Conservation (phyloP, 2,113 vertebrate genomes). For the Steatornis caripensis region DNA sequence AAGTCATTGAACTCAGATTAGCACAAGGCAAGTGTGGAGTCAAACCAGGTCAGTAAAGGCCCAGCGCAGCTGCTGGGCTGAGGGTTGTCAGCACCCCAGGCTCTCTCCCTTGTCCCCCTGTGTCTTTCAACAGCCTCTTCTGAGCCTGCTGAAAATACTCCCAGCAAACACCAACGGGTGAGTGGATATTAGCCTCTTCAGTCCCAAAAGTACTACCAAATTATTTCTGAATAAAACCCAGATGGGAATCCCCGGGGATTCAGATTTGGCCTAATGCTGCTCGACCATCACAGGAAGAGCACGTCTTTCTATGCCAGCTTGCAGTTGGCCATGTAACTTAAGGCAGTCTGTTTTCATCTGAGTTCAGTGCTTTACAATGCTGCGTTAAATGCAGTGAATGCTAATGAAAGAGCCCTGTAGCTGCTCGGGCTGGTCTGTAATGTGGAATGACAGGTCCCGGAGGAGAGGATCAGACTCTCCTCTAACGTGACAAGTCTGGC, state of each 20-base stretch:
- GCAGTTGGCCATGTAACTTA: not conserved
- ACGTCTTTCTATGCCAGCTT: not conserved
- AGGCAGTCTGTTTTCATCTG: not conserved
- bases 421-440: not conserved
- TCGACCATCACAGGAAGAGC: not conserved
- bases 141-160: not conserved
- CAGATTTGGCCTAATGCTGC: not conserved
- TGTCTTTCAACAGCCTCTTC: not conserved
- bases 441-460: not conserved
- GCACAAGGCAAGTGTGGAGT: not conserved
- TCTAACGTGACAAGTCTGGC: not conserved
- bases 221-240: not conserved
- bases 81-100: rapidly evolving
- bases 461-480: not conserved
- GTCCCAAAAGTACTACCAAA: not conserved
- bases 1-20: not conserved
- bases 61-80: not conserved
- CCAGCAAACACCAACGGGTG: rapidly evolving
- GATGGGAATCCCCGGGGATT: not conserved
- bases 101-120: not conserved
- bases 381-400: not conserved
- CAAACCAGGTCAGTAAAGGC: not conserved
- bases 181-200: not conserved
- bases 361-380: not conserved
- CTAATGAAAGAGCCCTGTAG: not conserved